Conservation (phyloP, 2,797 vertebrate genomes). For the Eutrigla gurnardus region DNA sequence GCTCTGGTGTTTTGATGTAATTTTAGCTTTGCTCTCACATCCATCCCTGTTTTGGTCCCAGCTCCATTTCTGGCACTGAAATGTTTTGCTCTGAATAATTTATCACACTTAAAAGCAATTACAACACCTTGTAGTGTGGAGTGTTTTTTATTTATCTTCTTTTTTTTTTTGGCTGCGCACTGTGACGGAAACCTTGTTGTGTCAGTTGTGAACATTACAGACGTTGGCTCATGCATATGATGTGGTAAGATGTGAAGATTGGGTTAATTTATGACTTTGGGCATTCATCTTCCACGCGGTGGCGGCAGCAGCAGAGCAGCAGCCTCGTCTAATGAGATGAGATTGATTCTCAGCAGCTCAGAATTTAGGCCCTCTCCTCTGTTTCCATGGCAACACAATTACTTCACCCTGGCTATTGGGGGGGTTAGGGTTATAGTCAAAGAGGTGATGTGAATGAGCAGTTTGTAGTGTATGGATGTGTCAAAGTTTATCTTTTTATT, state of each 20-base stretch:
- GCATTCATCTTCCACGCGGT: conserved; percentile 52
- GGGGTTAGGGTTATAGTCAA: conserved; percentile 57
- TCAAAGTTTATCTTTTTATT: not conserved
- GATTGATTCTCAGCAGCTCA: conserved; percentile 61
- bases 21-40: conserved; percentile 49
- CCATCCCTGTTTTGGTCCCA: conserved; percentile 26
- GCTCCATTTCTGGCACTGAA: conserved; percentile 32
- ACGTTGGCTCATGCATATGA: conserved; percentile 17
- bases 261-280: conserved; percentile 66
- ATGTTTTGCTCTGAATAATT: conserved; percentile 60
- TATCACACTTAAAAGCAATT: conserved; percentile 50
- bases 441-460: conserved; percentile 41
- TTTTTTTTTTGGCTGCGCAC: not conserved
- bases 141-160: conserved; percentile 13
- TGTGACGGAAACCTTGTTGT: conserved; percentile 10
- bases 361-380: conserved; percentile 58
- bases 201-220: conserved; percentile 3
- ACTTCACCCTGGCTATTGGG: conserved; percentile 57
- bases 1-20: conserved; percentile 49
- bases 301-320: conserved; percentile 52
- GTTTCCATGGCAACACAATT: conserved; percentile 80
- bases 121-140: conserved; percentile 37
- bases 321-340: conserved; percentile 60
- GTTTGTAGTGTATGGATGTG: not conserved
- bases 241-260: conserved; percentile 31